These are phyloP conservation scores for Xylota segnis DNA, from an alignment of 2,888 invertebrate genomes.

Conservation along the genomic window DNA sequence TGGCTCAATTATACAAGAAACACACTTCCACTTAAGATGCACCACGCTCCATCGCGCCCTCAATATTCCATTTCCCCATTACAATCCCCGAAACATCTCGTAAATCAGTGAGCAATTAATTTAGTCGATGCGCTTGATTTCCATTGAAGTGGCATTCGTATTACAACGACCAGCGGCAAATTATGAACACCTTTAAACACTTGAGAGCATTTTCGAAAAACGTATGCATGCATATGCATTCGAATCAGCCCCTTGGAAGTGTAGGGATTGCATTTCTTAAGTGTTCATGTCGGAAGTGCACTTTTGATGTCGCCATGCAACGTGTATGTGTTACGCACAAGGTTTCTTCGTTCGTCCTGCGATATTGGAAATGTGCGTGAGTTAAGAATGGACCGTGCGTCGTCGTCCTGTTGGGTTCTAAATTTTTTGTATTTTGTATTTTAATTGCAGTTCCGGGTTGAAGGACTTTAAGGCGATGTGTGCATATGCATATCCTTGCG, in stretches of 20 bases:
- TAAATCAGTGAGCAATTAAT: constrained; percentile 76
- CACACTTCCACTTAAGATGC: constrained; percentile 71
- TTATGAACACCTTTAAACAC: constrained; percentile 74
- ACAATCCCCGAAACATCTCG: constrained; percentile 43
- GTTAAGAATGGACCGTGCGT: constrained; percentile 17
- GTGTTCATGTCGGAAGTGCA: constrained; percentile 73
- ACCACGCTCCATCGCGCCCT: constrained; percentile 67
- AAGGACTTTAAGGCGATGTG: constrained; percentile 47
- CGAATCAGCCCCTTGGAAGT: constrained; percentile 27
- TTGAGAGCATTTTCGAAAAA: constrained; percentile 45
- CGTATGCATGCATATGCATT: constrained; percentile 37
- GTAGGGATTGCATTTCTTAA: constrained; percentile 65
- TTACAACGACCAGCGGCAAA: constrained; percentile 52
- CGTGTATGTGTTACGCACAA: constrained; percentile 52
- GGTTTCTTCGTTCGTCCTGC: constrained; percentile 16
- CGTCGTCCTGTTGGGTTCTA: not conserved
- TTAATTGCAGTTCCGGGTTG: constrained; percentile 69
- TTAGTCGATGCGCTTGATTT: constrained; percentile 74
- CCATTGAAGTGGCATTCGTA: constrained; percentile 36
- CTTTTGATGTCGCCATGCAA: constrained; percentile 64
- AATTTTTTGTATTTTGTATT: constrained; percentile 11
- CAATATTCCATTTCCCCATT: constrained; percentile 21
- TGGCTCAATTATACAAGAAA: constrained; percentile 38
- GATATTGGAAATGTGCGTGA: constrained; percentile 22
- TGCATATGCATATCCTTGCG: constrained; percentile 10